Percentiles rank a stretch among this genome's conserved stretches.
Conservation (phyloP, 2,797 vertebrate species). For the Gymnoscopelus braueri region DNA sequence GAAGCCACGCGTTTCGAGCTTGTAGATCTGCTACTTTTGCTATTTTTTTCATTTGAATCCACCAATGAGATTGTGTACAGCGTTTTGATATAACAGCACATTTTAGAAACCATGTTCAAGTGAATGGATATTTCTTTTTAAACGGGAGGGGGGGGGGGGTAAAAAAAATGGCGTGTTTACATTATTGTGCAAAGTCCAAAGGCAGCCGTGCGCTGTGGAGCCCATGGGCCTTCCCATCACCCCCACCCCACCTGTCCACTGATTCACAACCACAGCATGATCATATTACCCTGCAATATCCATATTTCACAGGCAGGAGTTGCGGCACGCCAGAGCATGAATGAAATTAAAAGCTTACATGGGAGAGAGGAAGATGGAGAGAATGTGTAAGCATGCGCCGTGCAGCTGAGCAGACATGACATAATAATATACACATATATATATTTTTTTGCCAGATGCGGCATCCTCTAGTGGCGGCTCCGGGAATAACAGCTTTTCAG, state of each 20-base stretch:
- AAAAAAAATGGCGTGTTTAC: not conserved
- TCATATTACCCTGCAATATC: constrained; percentile 9
- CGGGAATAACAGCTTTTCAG: not conserved
- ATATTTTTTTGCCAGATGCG: not conserved
- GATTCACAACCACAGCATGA: constrained; percentile 3
- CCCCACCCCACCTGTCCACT: not conserved
- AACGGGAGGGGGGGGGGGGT: too few relatives aligned
- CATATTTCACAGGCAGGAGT: constrained; percentile 4
- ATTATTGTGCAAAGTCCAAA: not conserved
- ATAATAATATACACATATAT: too few relatives aligned
- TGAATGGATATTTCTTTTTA: too few relatives aligned
- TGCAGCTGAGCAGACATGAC: not conserved
- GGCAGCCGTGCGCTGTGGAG: too few relatives aligned
- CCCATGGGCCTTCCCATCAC: too few relatives aligned
- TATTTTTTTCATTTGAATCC: too few relatives aligned
- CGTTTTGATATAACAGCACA: too few relatives aligned
- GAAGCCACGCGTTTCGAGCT: too few relatives aligned
- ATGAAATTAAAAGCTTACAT: constrained; percentile 25
- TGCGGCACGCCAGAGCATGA: not conserved
- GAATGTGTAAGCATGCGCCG: constrained; percentile 6
- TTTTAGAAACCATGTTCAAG: too few relatives aligned
- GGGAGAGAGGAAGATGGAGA: constrained; percentile 8
- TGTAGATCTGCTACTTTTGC: too few relatives aligned
- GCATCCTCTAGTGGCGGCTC: constrained; percentile 34
- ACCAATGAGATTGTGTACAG: too few relatives aligned